A percentile compares a stretch with the other conserved stretches of the same genome.
phyloP scores from a whole-genome alignment of 1,140 invertebrate genomes.

The Neocloeon triangulifer region DNA sequence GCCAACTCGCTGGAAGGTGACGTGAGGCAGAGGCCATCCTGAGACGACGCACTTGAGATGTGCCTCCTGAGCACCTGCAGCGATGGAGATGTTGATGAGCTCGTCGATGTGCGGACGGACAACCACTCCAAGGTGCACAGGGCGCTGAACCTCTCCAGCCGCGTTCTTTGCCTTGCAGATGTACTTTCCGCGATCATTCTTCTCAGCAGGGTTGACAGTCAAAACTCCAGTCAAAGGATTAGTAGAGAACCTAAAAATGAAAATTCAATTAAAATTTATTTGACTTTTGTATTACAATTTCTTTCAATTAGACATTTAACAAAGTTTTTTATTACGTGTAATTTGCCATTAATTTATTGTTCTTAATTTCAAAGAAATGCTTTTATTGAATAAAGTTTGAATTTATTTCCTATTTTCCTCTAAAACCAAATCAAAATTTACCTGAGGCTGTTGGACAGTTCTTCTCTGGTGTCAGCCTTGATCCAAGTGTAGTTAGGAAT shows the following conservation, averaged over 20 bases:
- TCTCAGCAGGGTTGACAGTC: constrained; percentile 48
- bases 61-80: constrained; percentile 32
- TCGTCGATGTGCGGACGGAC: constrained; percentile 60
- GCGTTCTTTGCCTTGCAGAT: constrained; percentile 61
- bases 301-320: too few species aligned
- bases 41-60: constrained; percentile 47
- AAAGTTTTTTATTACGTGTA: too few species aligned
- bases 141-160: constrained; percentile 42
- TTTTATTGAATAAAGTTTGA: too few species aligned
- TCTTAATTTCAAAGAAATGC: too few species aligned
- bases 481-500: constrained; percentile 61
- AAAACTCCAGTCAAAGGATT: constrained; percentile 41
- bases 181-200: constrained; percentile 55
- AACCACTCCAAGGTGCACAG: constrained; percentile 33
- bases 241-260: constrained; percentile 52
- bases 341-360: too few species aligned
- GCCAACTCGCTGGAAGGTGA: constrained; percentile 40
- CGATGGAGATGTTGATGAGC: constrained; percentile 45
- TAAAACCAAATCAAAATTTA: too few species aligned
- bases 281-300: too few species aligned
- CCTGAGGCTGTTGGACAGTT: constrained; percentile 40
- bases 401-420: too few species aligned
- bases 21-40: constrained; percentile 49
- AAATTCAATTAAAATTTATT: too few species aligned
- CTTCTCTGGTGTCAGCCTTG: constrained; percentile 19